A percentile compares a stretch with the other conserved stretches of the same genome.
These are phyloP conservation scores for Trachymyrmex septentrionalis DNA, from an alignment of 1,140 invertebrate genomes.

Conservation along the genomic window DNA sequence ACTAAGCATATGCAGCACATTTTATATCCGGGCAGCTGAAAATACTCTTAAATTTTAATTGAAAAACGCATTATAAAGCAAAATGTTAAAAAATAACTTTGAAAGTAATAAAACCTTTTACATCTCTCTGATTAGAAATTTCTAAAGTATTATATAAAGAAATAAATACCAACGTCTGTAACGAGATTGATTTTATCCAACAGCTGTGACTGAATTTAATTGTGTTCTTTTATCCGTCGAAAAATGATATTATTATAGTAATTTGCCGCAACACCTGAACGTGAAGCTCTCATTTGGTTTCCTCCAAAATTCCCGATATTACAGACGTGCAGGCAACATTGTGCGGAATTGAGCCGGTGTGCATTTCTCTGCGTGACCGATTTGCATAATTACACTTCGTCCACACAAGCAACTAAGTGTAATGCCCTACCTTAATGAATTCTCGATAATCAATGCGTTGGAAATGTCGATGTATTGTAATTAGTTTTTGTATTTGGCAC, in stretches of 20 bases:
- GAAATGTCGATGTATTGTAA: constrained; percentile 14
- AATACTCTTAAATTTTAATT: constrained; percentile 19
- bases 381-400: constrained; percentile 47
- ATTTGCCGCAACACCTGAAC: background rate
- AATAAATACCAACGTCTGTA: background rate
- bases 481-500: background rate
- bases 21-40: constrained; percentile 35
- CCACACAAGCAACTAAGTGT: constrained; percentile 15
- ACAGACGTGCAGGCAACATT: constrained; percentile 12
- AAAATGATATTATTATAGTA: background rate
- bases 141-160: background rate
- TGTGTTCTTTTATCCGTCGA: background rate
- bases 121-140: background rate
- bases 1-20: constrained; percentile 12
- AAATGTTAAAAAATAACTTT: background rate
- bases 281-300: background rate
- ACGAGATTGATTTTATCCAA: background rate
- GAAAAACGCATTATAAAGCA: background rate
- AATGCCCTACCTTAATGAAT: constrained; percentile 52
- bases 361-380: constrained; percentile 5
- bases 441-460: constrained; percentile 45
- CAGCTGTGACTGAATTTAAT: background rate
- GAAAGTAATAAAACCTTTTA: background rate
- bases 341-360: background rate
- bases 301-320: background rate